Conservation (phyloP, 2,888 invertebrate species). For the Falcaria lacertinaria region DNA sequence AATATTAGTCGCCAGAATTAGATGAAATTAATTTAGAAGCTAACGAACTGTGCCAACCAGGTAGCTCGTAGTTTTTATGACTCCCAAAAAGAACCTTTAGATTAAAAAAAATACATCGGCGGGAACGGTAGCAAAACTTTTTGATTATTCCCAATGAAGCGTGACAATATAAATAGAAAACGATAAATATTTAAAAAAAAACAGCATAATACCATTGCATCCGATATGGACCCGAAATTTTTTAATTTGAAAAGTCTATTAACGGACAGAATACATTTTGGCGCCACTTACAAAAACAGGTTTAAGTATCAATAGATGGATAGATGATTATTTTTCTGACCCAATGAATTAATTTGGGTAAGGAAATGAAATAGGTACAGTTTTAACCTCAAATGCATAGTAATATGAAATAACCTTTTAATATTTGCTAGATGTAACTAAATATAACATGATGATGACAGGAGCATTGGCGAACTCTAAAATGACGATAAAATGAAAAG, state of each 20-base stretch:
- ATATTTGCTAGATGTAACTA: background rate
- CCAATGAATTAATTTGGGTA: no score
- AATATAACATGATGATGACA: background rate
- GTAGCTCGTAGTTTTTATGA: conserved; percentile 49
- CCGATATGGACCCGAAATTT: conserved; percentile 36
- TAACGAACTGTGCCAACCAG: conserved; percentile 52
- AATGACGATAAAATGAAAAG: background rate
- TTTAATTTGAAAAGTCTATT: conserved; percentile 34
- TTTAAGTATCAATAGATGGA: conserved; percentile 5
- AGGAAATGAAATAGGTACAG: no score
- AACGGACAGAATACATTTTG: conserved; percentile 35
- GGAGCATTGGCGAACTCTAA: background rate
- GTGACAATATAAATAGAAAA: conserved; percentile 66
- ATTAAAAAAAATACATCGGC: conserved; percentile 37
- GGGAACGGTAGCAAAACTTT: conserved; percentile 70
- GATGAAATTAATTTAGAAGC: conserved; percentile 68
- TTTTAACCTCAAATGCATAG: no score
- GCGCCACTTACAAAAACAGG: conserved; percentile 51
- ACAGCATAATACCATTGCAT: conserved; percentile 38
- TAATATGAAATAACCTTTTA: no score
- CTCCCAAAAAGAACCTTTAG: conserved; percentile 31
- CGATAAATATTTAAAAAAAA: conserved; percentile 56
- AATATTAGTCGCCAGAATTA: conserved; percentile 55
- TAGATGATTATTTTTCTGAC: background rate
- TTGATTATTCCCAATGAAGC: conserved; percentile 58